A percentile compares a stretch with the other conserved stretches of the same genome.
phyloP scores from a whole-genome alignment of 2,888 invertebrate species.

The Biston stratarius region DNA sequence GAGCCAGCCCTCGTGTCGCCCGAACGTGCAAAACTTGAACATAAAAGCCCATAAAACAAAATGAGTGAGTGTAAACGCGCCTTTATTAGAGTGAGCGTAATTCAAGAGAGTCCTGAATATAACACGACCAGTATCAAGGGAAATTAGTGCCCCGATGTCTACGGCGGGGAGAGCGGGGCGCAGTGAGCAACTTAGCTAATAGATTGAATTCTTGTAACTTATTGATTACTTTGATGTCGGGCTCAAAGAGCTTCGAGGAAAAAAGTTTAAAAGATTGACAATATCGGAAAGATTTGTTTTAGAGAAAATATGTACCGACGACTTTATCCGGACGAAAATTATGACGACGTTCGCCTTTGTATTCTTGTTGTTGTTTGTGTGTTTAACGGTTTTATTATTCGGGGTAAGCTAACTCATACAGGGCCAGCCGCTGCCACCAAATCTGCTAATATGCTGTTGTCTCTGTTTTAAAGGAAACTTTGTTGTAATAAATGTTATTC shows the following conservation, averaged over 20 bases:
- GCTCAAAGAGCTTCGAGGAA: slow-evolving; percentile 4
- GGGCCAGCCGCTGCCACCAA: too few relatives aligned
- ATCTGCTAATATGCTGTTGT: too few relatives aligned
- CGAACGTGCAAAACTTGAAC: neutral
- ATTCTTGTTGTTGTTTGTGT: neutral
- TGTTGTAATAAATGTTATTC: too few relatives aligned
- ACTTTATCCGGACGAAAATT: neutral
- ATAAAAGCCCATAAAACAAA: neutral
- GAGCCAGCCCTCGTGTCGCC: too few relatives aligned
- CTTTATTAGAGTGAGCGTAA: slow-evolving; percentile 1
- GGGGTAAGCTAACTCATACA: neutral
- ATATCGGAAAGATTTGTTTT: slow-evolving; percentile 1
- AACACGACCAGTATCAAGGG: slow-evolving; percentile 23
- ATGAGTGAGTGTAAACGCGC: neutral
- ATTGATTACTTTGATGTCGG: slow-evolving; percentile 16
- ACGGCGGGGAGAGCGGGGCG: slow-evolving; percentile 3
- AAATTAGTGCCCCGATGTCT: slow-evolving; percentile 25
- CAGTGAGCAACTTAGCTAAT: slow-evolving; percentile 10
- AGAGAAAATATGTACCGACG: neutral
- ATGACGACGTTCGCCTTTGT: neutral
- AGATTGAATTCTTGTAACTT: slow-evolving; percentile 19
- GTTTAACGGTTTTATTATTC: neutral
- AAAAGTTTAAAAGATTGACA: slow-evolving; percentile 8
- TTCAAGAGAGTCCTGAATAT: slow-evolving; percentile 7
- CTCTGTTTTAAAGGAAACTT: too few relatives aligned